Evolutionary conservation across 2,113 vertebrate species (phyloP).

Genomic region (Myrmecophaga tridactyla): DNA sequence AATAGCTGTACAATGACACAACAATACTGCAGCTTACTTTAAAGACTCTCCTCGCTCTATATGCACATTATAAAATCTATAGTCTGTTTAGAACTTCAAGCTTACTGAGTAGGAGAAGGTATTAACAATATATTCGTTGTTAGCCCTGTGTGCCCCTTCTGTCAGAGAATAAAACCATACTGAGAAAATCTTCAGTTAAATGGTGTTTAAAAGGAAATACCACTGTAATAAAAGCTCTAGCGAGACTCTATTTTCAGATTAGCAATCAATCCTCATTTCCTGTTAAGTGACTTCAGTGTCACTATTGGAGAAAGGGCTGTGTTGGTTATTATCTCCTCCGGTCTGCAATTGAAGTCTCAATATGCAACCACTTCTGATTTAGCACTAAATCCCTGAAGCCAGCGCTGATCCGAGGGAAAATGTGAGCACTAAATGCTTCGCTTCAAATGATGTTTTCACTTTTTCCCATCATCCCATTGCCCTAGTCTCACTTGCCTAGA

Average conservation of each 20-base stretch:
- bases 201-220: slow-evolving; percentile 35
- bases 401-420: neutral
- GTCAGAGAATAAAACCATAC: slow-evolving; percentile 20
- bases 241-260: slow-evolving; percentile 29
- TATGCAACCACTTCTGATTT: slow-evolving; percentile 11
- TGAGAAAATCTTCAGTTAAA: slow-evolving; percentile 50
- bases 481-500: neutral
- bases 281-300: slow-evolving; percentile 4
- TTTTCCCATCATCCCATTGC: slow-evolving; percentile 1
- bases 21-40: neutral
- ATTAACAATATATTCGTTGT: neutral
- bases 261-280: slow-evolving; percentile 47
- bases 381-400: neutral
- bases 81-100: slow-evolving; percentile 4
- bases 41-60: neutral
- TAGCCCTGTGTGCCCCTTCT: neutral
- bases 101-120: slow-evolving; percentile 15
- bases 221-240: slow-evolving; percentile 12
- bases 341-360: neutral
- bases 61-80: slow-evolving; percentile 19
- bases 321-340: slow-evolving; percentile 32
- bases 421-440: neutral
- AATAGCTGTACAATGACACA: neutral
- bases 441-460: slow-evolving; percentile 8
- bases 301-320: neutral